Evolutionary conservation across 35 echinoderm and acorn worm species (phyloP), one percentile per base, ranked within the genome.

Genomic region (Ophioderma brevispina): DNA sequence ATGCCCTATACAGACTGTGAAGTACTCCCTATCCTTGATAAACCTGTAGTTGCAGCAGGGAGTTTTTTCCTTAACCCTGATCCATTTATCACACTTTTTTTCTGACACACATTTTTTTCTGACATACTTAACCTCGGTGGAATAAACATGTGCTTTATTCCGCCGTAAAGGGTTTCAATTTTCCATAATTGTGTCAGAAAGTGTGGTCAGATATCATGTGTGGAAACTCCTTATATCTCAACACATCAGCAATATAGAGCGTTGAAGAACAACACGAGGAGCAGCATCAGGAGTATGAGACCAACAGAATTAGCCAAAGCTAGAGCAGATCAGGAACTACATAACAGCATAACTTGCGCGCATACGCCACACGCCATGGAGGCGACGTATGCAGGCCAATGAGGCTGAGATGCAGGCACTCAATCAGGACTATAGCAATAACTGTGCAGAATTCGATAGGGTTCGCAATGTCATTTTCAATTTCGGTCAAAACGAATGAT

Each of bases 241-340:
- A 15, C 28, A 19, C 23, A 17, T 31, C 92, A 91, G 95, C 79
- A 95, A 99, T 81, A 99, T 99, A 82, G 97, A 99, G 41, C 87
- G 10, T 55, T 99, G 78, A 99, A 95, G 88, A 91, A 64, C 82
- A 99, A 76, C 97, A 99, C 38, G 93, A 99, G 50, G 97, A 95
- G 43, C 59, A 70, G n/a, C 59, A 70, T 8, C 91, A 89, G 52
- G 87, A 95, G 75, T 85, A 93, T 31, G 79, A 92, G 31, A 84
- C 89, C 92, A 49, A 87, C 95, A 39, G 91, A 95, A 64, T 21
- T 95, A 35, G 81, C 83, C 32, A 95, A 95, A 52, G 92, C 91
- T 1, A 42, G 97, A 52, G 97, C 94, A 33, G 87, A 99, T 43
- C 87, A 99, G 63, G 97, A 93, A 46, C 91, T 99, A 0, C 97